phyloP scores from a whole-genome alignment of 1,140 invertebrate species.

The Muscidifurax raptorellus region DNA sequence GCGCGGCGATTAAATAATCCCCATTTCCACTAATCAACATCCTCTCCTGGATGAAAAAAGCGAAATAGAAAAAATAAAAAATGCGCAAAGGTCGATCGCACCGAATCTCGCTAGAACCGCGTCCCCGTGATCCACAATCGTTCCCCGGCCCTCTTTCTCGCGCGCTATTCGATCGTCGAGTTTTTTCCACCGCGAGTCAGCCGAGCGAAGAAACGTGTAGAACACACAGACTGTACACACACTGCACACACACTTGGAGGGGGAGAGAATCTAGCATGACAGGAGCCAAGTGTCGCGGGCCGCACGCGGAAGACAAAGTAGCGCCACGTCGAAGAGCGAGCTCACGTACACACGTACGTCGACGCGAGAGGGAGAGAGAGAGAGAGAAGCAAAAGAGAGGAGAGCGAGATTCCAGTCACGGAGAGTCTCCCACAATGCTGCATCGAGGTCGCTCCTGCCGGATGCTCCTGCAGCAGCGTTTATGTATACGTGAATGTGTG shows the following conservation, averaged over 20 bases:
- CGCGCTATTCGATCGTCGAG: background rate
- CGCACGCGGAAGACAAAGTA: conserved; percentile 56
- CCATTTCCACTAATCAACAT: too few species aligned
- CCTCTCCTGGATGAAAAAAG: too few species aligned
- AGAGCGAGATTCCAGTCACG: conserved; percentile 71
- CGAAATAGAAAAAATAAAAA: too few species aligned
- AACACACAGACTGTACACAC: too few species aligned
- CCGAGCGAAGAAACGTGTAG: background rate
- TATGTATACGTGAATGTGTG: conserved; percentile 27
- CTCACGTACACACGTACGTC: background rate
- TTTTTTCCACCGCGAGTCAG: conserved; percentile 6
- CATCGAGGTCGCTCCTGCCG: conserved; percentile 68
- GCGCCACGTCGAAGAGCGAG: conserved; percentile 50
- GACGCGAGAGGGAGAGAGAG: conserved; percentile 41
- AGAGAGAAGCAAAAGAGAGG: conserved; percentile 3
- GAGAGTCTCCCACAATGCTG: conserved; percentile 70
- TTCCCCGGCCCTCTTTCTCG: too few species aligned
- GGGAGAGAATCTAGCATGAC: conserved; percentile 36
- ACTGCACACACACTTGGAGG: conserved; percentile 4
- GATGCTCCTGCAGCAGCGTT: conserved; percentile 64
- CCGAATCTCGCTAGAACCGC: background rate
- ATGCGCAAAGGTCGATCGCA: background rate
- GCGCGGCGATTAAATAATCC: too few species aligned
- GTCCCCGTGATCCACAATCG: background rate
- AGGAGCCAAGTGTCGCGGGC: conserved; percentile 25